Evolutionary conservation across 1,140 invertebrate species (phyloP).

Genomic region (Dreissena rostriformis): DNA sequence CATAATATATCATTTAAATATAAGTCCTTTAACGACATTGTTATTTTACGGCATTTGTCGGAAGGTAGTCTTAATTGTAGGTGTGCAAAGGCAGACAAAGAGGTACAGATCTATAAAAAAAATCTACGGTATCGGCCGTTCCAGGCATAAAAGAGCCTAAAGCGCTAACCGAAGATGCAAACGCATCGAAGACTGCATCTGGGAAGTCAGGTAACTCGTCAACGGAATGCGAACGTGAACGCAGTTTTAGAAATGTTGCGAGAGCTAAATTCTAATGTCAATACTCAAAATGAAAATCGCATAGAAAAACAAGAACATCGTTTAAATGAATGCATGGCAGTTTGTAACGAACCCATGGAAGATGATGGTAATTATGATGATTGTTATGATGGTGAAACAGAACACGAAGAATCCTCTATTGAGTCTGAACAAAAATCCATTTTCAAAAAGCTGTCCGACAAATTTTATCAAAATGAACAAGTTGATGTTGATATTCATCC

Average conservation of each 20-base stretch:
- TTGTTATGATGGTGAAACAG: too few relatives aligned
- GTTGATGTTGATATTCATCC: constrained; percentile 22
- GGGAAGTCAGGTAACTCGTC: background rate
- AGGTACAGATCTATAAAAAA: background rate
- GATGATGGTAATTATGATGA: constrained; percentile 9
- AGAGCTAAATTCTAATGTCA: background rate
- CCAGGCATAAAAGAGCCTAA: background rate
- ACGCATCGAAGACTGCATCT: background rate
- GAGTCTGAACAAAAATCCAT: background rate
- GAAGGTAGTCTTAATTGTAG: background rate
- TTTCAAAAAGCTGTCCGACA: background rate
- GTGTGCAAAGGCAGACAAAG: background rate
- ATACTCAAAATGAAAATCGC: constrained; percentile 7
- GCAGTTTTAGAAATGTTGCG: background rate
- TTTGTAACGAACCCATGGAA: too few relatives aligned
- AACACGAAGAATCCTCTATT: too few relatives aligned
- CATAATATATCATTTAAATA: background rate
- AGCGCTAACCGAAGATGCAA: background rate
- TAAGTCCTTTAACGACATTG: background rate
- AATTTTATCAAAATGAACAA: constrained; percentile 7
- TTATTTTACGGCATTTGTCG: background rate
- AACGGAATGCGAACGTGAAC: background rate
- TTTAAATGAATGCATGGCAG: background rate
- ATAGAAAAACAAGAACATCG: background rate
- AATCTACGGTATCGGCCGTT: background rate